Evolutionary conservation across 2,888 invertebrate genomes (phyloP).

Genomic region (Chaetogeoica ovagalla): DNA sequence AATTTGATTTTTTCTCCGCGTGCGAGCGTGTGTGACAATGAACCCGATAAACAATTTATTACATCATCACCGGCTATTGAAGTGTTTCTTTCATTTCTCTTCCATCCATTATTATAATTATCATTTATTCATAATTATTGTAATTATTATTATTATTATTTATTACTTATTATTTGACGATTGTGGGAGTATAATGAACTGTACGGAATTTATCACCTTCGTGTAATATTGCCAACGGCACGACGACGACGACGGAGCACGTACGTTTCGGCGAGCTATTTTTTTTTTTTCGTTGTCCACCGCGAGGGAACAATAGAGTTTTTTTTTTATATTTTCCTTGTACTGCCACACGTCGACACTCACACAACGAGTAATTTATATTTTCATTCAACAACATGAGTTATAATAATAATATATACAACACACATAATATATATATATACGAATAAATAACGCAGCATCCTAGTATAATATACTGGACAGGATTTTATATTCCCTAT

Average conservation of each 20-base stretch:
- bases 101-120: conserved; percentile 2
- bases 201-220: conserved; percentile 49
- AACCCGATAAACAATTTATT: conserved; percentile 36
- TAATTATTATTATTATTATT: too few relatives aligned
- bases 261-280: conserved; percentile 20
- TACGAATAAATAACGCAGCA: neutral
- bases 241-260: neutral
- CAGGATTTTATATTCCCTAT: conserved; percentile 9
- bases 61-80: conserved; percentile 22
- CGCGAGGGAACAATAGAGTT: conserved; percentile 30
- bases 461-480: neutral
- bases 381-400: conserved; percentile 28
- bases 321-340: neutral
- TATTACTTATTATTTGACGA: conserved; percentile 1
- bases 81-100: conserved; percentile 16
- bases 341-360: neutral
- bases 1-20: conserved; percentile 8
- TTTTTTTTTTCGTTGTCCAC: conserved; percentile 18
- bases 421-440: neutral
- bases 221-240: neutral
- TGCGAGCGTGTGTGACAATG: conserved; percentile 3
- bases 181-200: conserved; percentile 50
- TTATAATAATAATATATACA: neutral
- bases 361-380: conserved; percentile 27
- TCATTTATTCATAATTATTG: too few relatives aligned